Conservation (phyloP, 2,113 vertebrate genomes). For the Gnathonemus longibarbis region DNA sequence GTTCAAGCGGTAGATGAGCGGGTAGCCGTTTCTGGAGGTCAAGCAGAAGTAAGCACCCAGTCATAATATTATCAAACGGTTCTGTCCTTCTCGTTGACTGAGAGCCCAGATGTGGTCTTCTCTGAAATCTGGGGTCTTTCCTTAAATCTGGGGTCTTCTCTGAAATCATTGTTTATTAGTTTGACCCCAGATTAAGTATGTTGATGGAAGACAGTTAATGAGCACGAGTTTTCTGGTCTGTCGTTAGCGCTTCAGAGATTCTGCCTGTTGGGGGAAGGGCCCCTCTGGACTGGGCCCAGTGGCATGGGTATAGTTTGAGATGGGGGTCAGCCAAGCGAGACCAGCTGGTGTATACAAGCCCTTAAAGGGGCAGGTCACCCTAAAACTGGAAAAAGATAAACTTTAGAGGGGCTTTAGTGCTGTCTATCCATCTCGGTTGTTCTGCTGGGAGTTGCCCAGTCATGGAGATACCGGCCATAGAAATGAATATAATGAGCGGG, state of each 20-base stretch:
- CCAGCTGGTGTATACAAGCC: too few relatives aligned
- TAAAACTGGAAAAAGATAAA: too few relatives aligned
- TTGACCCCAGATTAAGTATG: not conserved
- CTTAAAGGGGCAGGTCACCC: too few relatives aligned
- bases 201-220: not conserved
- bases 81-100: not conserved
- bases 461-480: too few relatives aligned
- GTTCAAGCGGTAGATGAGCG: not conserved
- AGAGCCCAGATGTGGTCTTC: not conserved
- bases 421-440: too few relatives aligned
- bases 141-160: not conserved
- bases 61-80: not conserved
- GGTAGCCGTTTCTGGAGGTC: not conserved
- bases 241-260: not conserved
- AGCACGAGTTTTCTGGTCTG: not conserved
- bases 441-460: too few relatives aligned
- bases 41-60: not conserved
- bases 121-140: not conserved
- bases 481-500: too few relatives aligned
- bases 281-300: not conserved
- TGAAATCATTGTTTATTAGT: not conserved
- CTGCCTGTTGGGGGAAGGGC: not conserved
- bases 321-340: too few relatives aligned
- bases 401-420: too few relatives aligned
- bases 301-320: not conserved